Conservation (phyloP, 2,888 invertebrate species). For the Malachius bipustulatus region DNA sequence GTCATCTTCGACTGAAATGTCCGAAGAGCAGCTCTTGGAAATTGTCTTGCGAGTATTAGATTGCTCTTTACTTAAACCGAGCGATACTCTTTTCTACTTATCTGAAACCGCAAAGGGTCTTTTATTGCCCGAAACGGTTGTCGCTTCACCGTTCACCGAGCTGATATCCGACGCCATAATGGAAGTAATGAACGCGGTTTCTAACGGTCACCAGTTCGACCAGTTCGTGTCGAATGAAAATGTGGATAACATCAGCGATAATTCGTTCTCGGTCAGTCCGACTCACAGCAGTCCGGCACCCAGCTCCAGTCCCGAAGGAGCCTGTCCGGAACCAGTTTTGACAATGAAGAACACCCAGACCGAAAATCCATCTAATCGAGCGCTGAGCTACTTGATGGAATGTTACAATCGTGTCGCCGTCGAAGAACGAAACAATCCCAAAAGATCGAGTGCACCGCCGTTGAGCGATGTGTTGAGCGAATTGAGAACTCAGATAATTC, state of each 20-base stretch:
- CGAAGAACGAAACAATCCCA: constrained; percentile 65
- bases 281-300: constrained; percentile 34
- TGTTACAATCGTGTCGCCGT: constrained; percentile 58
- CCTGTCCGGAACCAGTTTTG: constrained; percentile 29
- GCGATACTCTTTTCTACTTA: constrained; percentile 37
- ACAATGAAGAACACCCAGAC: constrained; percentile 22
- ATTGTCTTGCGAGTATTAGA: constrained; percentile 58
- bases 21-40: constrained; percentile 50
- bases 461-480: constrained; percentile 53
- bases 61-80: constrained; percentile 50
- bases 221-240: constrained; percentile 25
- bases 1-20: constrained; percentile 43
- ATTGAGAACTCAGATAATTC: constrained; percentile 43
- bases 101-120: constrained; percentile 36
- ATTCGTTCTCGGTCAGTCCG: constrained; percentile 35
- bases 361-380: constrained; percentile 24
- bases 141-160: constrained; percentile 38
- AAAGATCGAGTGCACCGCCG: constrained; percentile 62
- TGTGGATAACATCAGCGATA: constrained; percentile 22
- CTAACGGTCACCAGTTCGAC: constrained; percentile 32
- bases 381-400: constrained; percentile 43
- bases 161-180: constrained; percentile 53
- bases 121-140: constrained; percentile 40
- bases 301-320: constrained; percentile 28
- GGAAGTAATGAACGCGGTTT: constrained; percentile 47